These are phyloP conservation scores for Verasper variegatus DNA, from an alignment of 2,113 vertebrate genomes.

Conservation along the genomic window DNA sequence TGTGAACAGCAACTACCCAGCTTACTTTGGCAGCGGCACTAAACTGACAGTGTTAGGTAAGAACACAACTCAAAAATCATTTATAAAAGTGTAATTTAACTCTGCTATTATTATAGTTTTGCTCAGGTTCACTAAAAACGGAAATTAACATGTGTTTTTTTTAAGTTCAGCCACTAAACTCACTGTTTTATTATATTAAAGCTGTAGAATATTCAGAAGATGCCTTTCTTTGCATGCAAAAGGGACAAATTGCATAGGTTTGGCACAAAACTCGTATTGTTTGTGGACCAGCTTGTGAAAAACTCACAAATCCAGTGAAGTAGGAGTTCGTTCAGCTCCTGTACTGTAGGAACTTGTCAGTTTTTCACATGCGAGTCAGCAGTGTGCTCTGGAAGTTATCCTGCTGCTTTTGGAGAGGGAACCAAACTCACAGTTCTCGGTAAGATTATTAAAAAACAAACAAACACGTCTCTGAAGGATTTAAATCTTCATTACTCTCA, in stretches of 20 bases:
- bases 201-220: too few relatives aligned
- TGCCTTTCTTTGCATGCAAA: too few relatives aligned
- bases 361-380: constrained; percentile 19
- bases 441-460: constrained; percentile 30
- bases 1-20: constrained; percentile 78
- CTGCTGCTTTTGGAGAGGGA: constrained; percentile 74
- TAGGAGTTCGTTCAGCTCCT: neutral
- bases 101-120: neutral
- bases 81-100: neutral
- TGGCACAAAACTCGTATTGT: too few relatives aligned
- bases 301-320: too few relatives aligned
- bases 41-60: constrained; percentile 68
- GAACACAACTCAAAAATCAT: constrained; percentile 3
- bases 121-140: neutral
- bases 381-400: constrained; percentile 41
- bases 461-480: too few relatives aligned
- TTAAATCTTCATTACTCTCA: too few relatives aligned
- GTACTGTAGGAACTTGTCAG: neutral
- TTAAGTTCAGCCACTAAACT: too few relatives aligned
- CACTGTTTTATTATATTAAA: too few relatives aligned
- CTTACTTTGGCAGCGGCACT: constrained; percentile 81
- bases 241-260: too few relatives aligned
- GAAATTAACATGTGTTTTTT: too few relatives aligned
- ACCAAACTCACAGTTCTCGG: constrained; percentile 68
- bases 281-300: too few relatives aligned